phyloP scores from a whole-genome alignment of 2,113 vertebrate genomes.

The Indicator indicator region DNA sequence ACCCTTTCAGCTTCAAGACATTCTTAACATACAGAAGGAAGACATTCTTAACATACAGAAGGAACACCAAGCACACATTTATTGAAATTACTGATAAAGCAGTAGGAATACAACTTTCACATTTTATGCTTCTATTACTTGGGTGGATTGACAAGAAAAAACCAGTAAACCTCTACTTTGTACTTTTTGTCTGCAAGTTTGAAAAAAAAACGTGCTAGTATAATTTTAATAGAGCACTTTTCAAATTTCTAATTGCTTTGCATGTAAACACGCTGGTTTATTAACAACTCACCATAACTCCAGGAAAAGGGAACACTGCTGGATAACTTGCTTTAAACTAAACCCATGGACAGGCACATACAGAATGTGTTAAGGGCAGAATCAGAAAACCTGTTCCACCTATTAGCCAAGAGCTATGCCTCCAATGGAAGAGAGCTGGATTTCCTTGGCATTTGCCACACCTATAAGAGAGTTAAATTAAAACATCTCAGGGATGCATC shows the following conservation, averaged over 20 bases:
- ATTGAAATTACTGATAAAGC: neutral
- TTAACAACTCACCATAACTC: neutral
- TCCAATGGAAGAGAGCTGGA: neutral
- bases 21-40: neutral
- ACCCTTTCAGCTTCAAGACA: neutral
- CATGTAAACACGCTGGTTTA: neutral
- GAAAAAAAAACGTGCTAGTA: neutral
- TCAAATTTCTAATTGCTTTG: neutral
- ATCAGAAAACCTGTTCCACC: neutral
- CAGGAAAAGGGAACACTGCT: neutral
- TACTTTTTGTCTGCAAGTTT: neutral
- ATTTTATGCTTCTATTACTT: neutral
- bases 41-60: neutral
- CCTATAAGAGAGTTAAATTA: neutral
- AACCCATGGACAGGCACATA: neutral
- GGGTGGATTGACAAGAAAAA: neutral
- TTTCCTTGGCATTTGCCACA: neutral
- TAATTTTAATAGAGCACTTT: neutral
- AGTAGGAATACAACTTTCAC: neutral
- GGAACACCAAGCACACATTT: neutral
- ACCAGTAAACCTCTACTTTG: neutral
- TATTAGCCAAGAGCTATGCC: neutral
- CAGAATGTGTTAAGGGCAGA: neutral
- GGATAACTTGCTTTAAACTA: neutral
- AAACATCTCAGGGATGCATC: neutral